Percentiles rank a stretch among this genome's conserved stretches.
Conservation (phyloP, 1,140 invertebrate genomes). For the Sinonovacula constricta region DNA sequence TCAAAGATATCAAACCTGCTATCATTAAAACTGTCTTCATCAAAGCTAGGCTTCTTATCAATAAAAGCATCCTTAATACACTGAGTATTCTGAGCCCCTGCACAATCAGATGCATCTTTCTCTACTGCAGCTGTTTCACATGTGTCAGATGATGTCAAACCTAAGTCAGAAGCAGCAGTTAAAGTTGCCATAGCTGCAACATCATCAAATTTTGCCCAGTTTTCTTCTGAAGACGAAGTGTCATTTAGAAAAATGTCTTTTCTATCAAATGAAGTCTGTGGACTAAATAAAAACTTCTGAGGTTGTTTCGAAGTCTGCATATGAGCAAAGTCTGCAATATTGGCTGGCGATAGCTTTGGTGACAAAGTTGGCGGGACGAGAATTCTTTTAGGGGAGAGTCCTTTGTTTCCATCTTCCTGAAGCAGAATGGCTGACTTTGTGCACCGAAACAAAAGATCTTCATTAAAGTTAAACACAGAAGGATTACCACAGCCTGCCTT, state of each 20-base stretch:
- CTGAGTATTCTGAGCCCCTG: background rate
- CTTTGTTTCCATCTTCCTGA: conserved; percentile 60
- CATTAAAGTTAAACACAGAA: conserved; percentile 68
- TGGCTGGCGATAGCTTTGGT: conserved; percentile 60
- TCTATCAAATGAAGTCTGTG: background rate
- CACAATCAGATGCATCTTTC: background rate
- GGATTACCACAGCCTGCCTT: conserved; percentile 48
- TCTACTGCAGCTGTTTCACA: background rate
- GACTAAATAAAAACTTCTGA: conserved; percentile 15
- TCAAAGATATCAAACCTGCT: background rate
- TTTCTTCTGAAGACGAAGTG: conserved; percentile 9
- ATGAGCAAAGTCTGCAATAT: conserved; percentile 17
- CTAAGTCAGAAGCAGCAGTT: no score
- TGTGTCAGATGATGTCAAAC: no score
- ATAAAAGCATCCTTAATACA: background rate
- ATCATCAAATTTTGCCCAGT: conserved; percentile 65
- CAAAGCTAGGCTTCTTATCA: background rate
- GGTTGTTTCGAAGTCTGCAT: background rate
- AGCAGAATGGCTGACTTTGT: conserved; percentile 71
- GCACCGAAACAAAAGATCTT: conserved; percentile 71
- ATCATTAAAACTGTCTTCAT: conserved; percentile 15
- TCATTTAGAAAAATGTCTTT: background rate
- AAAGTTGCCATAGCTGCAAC: no score
- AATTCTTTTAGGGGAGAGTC: conserved; percentile 68
- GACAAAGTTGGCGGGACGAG: conserved; percentile 72